Conservation (phyloP, 1,140 invertebrate species). For the Stegodyphus dumicola region DNA sequence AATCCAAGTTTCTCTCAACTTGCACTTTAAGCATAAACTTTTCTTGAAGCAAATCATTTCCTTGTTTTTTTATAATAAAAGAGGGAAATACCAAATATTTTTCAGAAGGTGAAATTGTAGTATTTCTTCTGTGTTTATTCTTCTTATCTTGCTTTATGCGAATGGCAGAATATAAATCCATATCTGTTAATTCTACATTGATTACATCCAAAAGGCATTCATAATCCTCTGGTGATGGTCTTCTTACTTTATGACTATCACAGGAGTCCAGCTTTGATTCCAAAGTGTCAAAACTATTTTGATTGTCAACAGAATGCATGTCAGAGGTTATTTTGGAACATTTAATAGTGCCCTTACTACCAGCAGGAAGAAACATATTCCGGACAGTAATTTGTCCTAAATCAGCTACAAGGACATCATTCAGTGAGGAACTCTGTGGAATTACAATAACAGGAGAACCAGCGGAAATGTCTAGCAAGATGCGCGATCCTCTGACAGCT, state of each 20-base stretch:
- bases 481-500: slow-evolving; percentile 68
- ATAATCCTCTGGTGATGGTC: neutral
- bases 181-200: slow-evolving; percentile 81
- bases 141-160: neutral
- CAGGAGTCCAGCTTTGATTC: neutral
- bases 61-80: slow-evolving; percentile 46
- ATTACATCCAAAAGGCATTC: slow-evolving; percentile 80
- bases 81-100: slow-evolving; percentile 46
- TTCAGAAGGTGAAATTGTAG: neutral
- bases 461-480: slow-evolving; percentile 79
- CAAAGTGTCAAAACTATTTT: neutral
- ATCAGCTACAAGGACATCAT: slow-evolving; percentile 83
- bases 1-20: slow-evolving; percentile 86
- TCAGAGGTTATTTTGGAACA: slow-evolving; percentile 30
- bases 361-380: slow-evolving; percentile 73
- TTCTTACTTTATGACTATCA: neutral
- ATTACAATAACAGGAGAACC: slow-evolving; percentile 87
- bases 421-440: slow-evolving; percentile 84
- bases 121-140: neutral
- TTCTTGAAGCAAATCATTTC: slow-evolving; percentile 76
- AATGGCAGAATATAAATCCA: slow-evolving; percentile 81
- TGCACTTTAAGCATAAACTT: slow-evolving; percentile 83
- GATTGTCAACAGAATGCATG: neutral
- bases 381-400: slow-evolving; percentile 82
- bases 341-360: slow-evolving; percentile 29